A percentile compares a stretch with the other conserved stretches of the same genome.
Conservation (phyloP, 2,888 invertebrate species). For the Marasmarcha lunaedactyla region DNA sequence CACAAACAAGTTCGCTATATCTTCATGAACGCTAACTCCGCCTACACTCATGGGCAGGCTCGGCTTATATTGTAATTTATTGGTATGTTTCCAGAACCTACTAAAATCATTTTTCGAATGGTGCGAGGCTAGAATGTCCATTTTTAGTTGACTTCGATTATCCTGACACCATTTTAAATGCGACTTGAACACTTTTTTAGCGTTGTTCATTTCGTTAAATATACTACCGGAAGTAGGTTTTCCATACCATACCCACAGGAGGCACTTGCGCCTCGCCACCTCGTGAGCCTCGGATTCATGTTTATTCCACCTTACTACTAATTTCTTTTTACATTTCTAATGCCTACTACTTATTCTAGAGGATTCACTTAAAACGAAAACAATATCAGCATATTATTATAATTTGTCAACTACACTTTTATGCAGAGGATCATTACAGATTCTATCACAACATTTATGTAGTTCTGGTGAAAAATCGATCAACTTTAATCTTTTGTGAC, state of each 20-base stretch:
- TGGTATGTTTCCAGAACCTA: no score
- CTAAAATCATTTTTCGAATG: no score
- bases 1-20: slow-evolving; percentile 10
- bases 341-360: slow-evolving; percentile 1
- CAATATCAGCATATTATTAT: slow-evolving; percentile 14
- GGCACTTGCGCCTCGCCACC: slow-evolving; percentile 13
- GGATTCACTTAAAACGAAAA: slow-evolving; percentile 7
- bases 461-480: not conserved
- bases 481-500: not conserved
- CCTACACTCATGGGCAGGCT: slow-evolving; percentile 10
- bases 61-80: no score
- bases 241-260: no score
- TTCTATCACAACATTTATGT: no score
- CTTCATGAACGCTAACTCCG: slow-evolving; percentile 3
- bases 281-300: slow-evolving; percentile 14
- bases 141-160: no score
- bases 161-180: no score
- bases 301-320: slow-evolving; percentile 15
- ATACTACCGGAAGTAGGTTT: no score
- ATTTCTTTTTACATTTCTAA: not conserved
- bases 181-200: no score
- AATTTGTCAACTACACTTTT: slow-evolving; percentile 10
- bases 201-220: no score
- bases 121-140: no score
- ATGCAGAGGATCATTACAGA: slow-evolving; percentile 10